Evolutionary conservation across 2,797 vertebrate species (phyloP).

Genomic region (Coreius guichenoti): DNA sequence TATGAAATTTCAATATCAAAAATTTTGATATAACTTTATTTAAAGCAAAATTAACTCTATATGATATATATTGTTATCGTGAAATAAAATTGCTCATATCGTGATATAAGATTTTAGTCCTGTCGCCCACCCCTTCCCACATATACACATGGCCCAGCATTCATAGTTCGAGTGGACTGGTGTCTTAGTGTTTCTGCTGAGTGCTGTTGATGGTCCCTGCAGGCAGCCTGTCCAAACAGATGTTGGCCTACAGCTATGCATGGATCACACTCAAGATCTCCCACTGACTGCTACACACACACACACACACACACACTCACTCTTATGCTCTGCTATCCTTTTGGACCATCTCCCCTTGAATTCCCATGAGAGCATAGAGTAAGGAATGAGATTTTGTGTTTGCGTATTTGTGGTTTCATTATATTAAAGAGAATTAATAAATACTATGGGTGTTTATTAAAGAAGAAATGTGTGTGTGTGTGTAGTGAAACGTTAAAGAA

Average conservation of each 20-base stretch:
- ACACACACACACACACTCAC: neutral
- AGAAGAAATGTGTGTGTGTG: neutral
- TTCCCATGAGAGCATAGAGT: conserved; percentile 16
- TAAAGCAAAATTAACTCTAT: neutral
- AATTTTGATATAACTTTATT: neutral
- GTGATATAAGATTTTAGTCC: neutral
- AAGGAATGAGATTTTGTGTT: conserved; percentile 16
- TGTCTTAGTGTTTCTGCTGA: conserved; percentile 54
- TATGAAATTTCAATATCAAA: neutral
- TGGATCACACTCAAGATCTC: conserved; percentile 81
- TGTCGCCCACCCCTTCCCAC: neutral
- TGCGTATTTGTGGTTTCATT: neutral
- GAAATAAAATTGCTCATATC: neutral
- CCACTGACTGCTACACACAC: conserved; percentile 83
- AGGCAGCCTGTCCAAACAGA: conserved; percentile 67
- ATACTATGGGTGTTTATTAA: neutral
- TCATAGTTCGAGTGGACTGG: conserved; percentile 10
- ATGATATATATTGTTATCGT: neutral
- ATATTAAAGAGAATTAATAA: neutral
- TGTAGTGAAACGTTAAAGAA: conserved; percentile 14
- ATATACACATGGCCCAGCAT: conserved; percentile 27
- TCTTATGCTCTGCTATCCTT: conserved; percentile 1
- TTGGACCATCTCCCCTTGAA: conserved; percentile 21
- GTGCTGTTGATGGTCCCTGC: conserved; percentile 59
- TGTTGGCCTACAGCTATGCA: conserved; percentile 73